Percentiles rank a stretch among this genome's conserved stretches.
Conservation (phyloP, 2,113 vertebrate genomes). For the Galeopterus variegatus region DNA sequence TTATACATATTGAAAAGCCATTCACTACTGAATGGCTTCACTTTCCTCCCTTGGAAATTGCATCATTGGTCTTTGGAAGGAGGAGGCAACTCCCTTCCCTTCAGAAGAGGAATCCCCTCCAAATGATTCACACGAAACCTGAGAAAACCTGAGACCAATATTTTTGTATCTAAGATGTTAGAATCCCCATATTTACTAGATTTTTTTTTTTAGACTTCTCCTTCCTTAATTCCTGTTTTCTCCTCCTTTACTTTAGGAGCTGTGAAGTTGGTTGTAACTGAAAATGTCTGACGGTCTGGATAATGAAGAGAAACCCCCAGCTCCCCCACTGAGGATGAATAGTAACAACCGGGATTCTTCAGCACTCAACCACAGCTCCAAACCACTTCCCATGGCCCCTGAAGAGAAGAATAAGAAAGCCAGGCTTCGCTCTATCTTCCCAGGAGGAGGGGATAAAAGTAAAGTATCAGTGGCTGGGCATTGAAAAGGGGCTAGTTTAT, state of each 20-base stretch:
- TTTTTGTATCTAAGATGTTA: conserved; percentile 33
- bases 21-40: background rate
- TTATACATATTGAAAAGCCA: background rate
- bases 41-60: conserved; percentile 34
- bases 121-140: background rate
- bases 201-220: background rate
- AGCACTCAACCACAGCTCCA: conserved; percentile 96
- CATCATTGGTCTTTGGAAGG: background rate
- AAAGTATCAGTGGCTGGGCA: conserved; percentile 89
- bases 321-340: conserved; percentile 99
- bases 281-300: conserved; percentile 99
- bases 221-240: conserved; percentile 66
- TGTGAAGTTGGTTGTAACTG: conserved; percentile 94
- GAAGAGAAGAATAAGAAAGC: conserved; percentile 99
- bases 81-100: background rate
- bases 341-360: conserved; percentile 98
- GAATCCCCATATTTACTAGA: background rate
- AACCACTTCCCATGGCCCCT: conserved; percentile 99
- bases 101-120: background rate
- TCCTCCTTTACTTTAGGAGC: conserved; percentile 88
- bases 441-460: conserved; percentile 99
- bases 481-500: conserved; percentile 61
- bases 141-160: background rate
- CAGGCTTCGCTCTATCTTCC: conserved; percentile 99
- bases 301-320: conserved; percentile 99